These are phyloP conservation scores for Sipha flava DNA, from an alignment of 1,140 invertebrate genomes.

Conservation along the genomic window DNA sequence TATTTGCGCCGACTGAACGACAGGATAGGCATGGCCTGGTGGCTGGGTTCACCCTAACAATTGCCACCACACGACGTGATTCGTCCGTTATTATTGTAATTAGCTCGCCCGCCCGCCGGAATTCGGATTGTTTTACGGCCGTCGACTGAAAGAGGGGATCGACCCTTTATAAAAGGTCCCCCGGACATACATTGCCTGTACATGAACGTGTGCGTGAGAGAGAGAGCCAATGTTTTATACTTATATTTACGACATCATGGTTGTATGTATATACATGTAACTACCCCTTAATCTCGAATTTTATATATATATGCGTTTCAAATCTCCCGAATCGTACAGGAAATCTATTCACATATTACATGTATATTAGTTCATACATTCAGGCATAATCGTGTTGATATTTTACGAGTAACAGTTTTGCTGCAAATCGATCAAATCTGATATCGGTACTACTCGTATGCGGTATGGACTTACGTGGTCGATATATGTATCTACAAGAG, in stretches of 20 bases:
- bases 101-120: background rate
- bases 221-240: too few species aligned
- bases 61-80: background rate
- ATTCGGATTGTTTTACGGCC: constrained; percentile 14
- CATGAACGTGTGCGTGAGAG: too few species aligned
- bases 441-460: too few species aligned
- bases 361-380: too few species aligned
- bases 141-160: background rate
- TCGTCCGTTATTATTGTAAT: constrained; percentile 27
- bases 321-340: background rate
- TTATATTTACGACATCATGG: background rate
- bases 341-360: background rate
- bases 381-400: too few species aligned
- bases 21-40: background rate
- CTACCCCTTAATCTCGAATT: background rate
- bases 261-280: background rate
- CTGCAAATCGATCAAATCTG: too few species aligned
- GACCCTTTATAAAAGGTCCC: constrained; percentile 2
- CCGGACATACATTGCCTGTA: too few species aligned
- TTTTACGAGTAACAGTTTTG: too few species aligned
- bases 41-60: background rate
- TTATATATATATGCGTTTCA: background rate
- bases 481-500: too few species aligned
- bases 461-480: too few species aligned
- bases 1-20: background rate